Conservation (phyloP, 2,113 vertebrate species). For the Dasyprocta punctata region DNA sequence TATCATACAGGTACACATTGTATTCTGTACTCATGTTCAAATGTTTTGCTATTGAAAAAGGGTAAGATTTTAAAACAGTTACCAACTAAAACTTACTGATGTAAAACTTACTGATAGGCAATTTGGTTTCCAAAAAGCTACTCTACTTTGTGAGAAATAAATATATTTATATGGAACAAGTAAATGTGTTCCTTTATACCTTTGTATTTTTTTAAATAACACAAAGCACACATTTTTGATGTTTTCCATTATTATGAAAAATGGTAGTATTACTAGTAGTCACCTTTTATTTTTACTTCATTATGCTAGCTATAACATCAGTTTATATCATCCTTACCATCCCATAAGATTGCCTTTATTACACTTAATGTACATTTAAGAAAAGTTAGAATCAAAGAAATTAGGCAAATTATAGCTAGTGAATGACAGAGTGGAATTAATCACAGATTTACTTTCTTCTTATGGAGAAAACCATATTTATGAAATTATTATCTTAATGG, state of each 20-base stretch:
- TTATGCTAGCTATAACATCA: not conserved
- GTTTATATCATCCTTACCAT: not conserved
- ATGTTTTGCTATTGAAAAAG: not conserved
- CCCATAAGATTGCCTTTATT: not conserved
- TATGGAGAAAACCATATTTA: not conserved
- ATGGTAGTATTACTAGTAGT: not conserved
- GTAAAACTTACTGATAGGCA: not conserved
- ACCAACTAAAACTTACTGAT: not conserved
- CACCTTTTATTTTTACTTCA: not conserved
- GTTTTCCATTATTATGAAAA: not conserved
- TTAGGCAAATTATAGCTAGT: not conserved
- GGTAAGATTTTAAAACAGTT: not conserved
- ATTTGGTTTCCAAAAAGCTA: not conserved
- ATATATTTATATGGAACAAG: not conserved
- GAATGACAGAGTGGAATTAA: not conserved
- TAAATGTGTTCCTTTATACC: not conserved
- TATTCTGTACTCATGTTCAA: not conserved
- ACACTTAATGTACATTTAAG: not conserved
- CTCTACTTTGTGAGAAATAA: not conserved
- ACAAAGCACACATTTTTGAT: not conserved
- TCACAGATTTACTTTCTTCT: not conserved
- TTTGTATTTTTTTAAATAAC: not conserved
- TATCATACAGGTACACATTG: not conserved
- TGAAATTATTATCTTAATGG: not conserved
- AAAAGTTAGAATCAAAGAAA: not conserved